Evolutionary conservation across 2,888 invertebrate genomes (phyloP).

Genomic region (Lithophane socia): DNA sequence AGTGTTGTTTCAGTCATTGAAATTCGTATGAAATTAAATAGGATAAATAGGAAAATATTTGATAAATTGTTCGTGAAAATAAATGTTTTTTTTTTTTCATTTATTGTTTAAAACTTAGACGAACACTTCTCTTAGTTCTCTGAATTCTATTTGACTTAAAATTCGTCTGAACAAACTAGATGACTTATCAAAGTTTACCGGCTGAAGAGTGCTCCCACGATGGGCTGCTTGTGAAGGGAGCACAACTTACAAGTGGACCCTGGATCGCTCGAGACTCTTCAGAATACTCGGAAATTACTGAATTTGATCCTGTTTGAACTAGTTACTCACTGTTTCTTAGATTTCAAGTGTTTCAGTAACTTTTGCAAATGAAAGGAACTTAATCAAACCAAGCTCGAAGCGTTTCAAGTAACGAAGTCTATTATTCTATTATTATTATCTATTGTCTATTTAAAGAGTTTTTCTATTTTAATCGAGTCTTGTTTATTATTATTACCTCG

Average conservation of each 20-base stretch:
- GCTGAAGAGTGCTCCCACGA: slow-evolving; percentile 57
- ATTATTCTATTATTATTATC: no score
- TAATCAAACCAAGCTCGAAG: slow-evolving; percentile 32
- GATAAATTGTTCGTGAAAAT: not conserved
- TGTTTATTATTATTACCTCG: not conserved
- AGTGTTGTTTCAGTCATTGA: not conserved
- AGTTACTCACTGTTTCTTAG: slow-evolving; percentile 60
- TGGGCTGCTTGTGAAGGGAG: slow-evolving; percentile 60
- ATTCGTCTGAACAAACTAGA: slow-evolving; percentile 53
- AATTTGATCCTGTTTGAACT: slow-evolving; percentile 59
- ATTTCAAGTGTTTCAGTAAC: slow-evolving; percentile 48
- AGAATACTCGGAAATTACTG: slow-evolving; percentile 60
- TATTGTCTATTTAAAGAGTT: not conserved
- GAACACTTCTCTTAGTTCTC: slow-evolving; percentile 17
- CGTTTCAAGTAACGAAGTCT: slow-evolving; percentile 4
- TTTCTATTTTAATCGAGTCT: not conserved
- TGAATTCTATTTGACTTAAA: slow-evolving; percentile 37
- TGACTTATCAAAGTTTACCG: slow-evolving; percentile 59
- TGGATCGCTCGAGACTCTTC: slow-evolving; percentile 56
- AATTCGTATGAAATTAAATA: not conserved
- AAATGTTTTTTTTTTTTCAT: slow-evolving; percentile 4
- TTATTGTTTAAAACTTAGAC: slow-evolving; percentile 2
- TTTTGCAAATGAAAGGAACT: slow-evolving; percentile 47
- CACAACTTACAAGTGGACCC: slow-evolving; percentile 65
- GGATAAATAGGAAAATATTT: not conserved